Evolutionary conservation across 2,113 vertebrate genomes (phyloP).

Genomic region (Hydropotes inermis): DNA sequence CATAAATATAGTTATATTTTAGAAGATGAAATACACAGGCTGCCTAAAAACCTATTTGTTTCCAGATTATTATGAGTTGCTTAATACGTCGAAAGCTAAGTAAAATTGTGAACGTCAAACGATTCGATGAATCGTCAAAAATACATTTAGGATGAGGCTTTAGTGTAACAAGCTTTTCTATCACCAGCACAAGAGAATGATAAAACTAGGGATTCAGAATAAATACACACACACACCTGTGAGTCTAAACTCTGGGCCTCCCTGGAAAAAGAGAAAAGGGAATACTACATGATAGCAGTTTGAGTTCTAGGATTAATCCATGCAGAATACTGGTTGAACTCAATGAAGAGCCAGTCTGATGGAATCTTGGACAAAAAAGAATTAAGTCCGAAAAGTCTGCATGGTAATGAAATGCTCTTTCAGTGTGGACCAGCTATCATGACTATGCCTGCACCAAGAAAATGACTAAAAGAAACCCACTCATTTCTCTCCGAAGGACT

Average conservation of each 20-base stretch:
- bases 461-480: constrained; percentile 40
- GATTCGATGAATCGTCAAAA: constrained; percentile 24
- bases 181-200: not conserved
- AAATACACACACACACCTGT: not conserved
- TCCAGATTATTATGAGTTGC: constrained; percentile 27
- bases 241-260: not conserved
- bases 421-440: not conserved
- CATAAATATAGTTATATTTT: constrained; percentile 32
- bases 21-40: not conserved
- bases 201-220: constrained; percentile 6
- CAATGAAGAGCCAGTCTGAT: not conserved
- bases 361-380: constrained; percentile 36
- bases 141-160: not conserved
- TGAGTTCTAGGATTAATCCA: constrained; percentile 30
- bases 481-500: constrained; percentile 1
- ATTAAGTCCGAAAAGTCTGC: constrained; percentile 10
- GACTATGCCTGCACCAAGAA: constrained; percentile 1
- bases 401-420: constrained; percentile 25
- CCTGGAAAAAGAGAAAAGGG: constrained; percentile 1
- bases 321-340: constrained; percentile 39
- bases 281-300: not conserved
- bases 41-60: constrained; percentile 35
- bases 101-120: constrained; percentile 43
- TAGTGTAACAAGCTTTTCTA: constrained; percentile 13
- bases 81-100: constrained; percentile 37